Evolutionary conservation across 2,888 invertebrate species (phyloP), one percentile per base, ranked within the genome.

Genomic region (Endotricha flammealis): DNA sequence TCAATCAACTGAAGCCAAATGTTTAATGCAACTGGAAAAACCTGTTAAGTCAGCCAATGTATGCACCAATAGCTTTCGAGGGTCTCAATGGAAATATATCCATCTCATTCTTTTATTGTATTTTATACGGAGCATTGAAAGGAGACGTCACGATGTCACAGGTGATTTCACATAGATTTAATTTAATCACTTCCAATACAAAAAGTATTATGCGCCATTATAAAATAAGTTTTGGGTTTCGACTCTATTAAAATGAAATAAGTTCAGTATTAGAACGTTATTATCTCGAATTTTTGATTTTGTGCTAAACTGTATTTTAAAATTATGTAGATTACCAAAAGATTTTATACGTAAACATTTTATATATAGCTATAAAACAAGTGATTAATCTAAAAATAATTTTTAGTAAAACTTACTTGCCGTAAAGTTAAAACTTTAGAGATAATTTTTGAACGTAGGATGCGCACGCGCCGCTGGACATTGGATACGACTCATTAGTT

Each of bases 401-500:
- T n/a, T n/a, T n/a, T n/a, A n/a, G n/a, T n/a, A n/a, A n/a, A n/a
- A n/a, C n/a, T n/a, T n/a, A n/a, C n/a, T n/a, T n/a, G n/a, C n/a
- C n/a, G n/a, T n/a, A n/a, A n/a, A n/a, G n/a, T n/a, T n/a, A n/a
- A n/a, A n/a, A n/a, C n/a, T n/a, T 39, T 38, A 36, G 27, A 53
- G 56, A 64, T 53, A 60, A 68, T n/a, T 64, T 75, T 72, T 44
- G n/a, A 57, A 59, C 47, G 42, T 50, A 43, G 50, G 78, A 80
- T 80, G 81, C 78, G 75, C 67, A 58, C 50, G 69, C 77, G 75
- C 66, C n/a, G 59, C 61, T 61, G 76, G 83, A 80, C 75, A 80
- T 69, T 75, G 72, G 85, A 80, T 70, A 83, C 82, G 85, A 71
- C 61, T 82, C 65, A 85, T 85, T 83, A 81, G 82, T 56, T 68